Evolutionary conservation across 2,888 invertebrate species (phyloP), one percentile per base, ranked within the genome.

Genomic region (Hypselothyrea guttata): DNA sequence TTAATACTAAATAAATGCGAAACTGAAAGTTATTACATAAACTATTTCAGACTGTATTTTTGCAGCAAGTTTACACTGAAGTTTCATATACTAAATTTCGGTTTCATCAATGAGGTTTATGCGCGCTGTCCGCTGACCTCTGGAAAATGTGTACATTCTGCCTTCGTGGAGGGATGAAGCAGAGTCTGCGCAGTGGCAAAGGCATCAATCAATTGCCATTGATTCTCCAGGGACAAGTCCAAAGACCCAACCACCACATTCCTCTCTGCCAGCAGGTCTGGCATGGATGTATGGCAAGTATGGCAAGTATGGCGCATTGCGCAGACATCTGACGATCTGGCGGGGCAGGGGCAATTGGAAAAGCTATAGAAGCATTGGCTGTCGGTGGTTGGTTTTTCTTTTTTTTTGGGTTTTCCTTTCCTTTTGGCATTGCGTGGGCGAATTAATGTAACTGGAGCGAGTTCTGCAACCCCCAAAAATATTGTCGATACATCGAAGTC

Each of bases 391-490:
- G 85, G 34, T 65, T 47, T 55, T 38, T 56, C 16, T 55, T 40
- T 56, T 22, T 22, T 22, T 22, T 5, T 4, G 3, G 5, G 22
- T 22, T 22, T 22, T 22, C 22, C 22, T 2, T 22, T 22, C 5
- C 22, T 22, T 2, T 22, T 22, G 64, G 59, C 62, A 40, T 67
- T 51, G 60, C 60, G 46, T 52, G 40, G 51, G 47, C 55, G 55
- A 60, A 67, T 65, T 61, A 69, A 70, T 77, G 63, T 71, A 84
- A 70, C 64, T 81, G 68, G 73, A 81, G 70, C 76, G 68, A 51
- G 27, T 60, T 48, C 46, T 57, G 61, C 74, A 74, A 76, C 79
- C 79, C 72, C 70, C 52, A 40, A 65, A 59, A n/a, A n/a, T n/a
- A n/a, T 46, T 41, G 40, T 11, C 66, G 42, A 72, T 63, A 52